Conservation (phyloP, 2,888 invertebrate species). For the Andrena chrysosceles region DNA sequence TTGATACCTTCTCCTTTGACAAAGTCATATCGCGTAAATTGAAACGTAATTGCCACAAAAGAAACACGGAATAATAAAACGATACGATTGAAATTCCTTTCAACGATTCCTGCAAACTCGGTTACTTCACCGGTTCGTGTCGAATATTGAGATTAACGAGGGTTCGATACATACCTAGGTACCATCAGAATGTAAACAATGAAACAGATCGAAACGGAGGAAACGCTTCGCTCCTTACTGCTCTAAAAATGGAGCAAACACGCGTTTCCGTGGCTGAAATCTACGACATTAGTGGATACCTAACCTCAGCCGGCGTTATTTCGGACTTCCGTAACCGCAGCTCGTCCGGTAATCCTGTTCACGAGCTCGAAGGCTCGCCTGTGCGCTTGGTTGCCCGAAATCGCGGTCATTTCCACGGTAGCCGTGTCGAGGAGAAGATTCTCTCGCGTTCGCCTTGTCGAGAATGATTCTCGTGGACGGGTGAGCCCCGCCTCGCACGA, state of each 20-base stretch:
- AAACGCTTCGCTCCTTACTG: background rate
- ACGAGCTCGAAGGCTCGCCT: slow-evolving; percentile 16
- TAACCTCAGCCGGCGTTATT: slow-evolving; percentile 45
- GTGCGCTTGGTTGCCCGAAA: slow-evolving; percentile 43
- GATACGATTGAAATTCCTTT: no score
- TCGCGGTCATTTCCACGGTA: slow-evolving; percentile 60
- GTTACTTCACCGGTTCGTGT: no score
- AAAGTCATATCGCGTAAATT: background rate
- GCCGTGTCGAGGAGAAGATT: slow-evolving; percentile 56
- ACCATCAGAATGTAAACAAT: background rate
- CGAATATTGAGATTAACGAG: no score
- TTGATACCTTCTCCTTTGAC: background rate
- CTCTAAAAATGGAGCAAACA: slow-evolving; percentile 1
- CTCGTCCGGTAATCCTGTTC: slow-evolving; percentile 42
- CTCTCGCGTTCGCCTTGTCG: slow-evolving; percentile 62
- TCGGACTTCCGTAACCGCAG: slow-evolving; percentile 51
- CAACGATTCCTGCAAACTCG: no score
- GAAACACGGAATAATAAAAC: no score
- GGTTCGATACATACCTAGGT: no score
- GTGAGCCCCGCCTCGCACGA: slow-evolving; percentile 36
- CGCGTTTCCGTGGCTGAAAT: slow-evolving; percentile 9
- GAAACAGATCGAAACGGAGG: background rate
- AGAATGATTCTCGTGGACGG: slow-evolving; percentile 60
- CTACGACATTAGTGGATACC: slow-evolving; percentile 24
- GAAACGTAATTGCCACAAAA: no score